A percentile compares a stretch with the other conserved stretches of the same genome.
These are phyloP conservation scores for Oligia strigilis DNA, from an alignment of 2,888 invertebrate genomes.

Conservation along the genomic window DNA sequence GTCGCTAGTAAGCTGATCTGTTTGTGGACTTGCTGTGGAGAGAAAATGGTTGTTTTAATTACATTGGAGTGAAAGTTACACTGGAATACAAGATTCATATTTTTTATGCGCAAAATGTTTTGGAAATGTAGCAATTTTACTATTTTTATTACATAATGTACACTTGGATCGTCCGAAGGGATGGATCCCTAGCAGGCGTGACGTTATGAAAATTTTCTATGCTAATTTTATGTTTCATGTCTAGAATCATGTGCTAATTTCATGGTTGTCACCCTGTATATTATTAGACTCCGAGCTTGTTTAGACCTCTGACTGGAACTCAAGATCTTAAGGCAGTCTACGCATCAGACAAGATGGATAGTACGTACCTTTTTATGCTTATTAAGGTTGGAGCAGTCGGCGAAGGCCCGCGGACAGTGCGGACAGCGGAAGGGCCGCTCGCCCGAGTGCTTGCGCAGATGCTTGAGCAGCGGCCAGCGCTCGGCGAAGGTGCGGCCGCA, in stretches of 20 bases:
- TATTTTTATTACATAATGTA: not conserved
- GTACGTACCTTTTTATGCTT: conserved; percentile 91
- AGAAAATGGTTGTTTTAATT: not conserved
- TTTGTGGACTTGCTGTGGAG: conserved; percentile 78
- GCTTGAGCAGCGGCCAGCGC: conserved; percentile 92
- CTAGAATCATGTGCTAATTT: not conserved
- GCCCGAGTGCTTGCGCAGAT: conserved; percentile 92
- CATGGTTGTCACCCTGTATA: not conserved
- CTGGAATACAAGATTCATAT: not conserved
- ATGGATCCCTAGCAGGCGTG: not conserved
- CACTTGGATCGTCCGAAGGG: not conserved
- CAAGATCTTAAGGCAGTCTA: too few relatives aligned
- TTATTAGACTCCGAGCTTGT: not conserved
- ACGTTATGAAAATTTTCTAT: not conserved
- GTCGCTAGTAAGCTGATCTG: conserved; percentile 81
- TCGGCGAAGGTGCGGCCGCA: conserved; percentile 92
- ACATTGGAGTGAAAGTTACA: not conserved
- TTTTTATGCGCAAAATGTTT: not conserved
- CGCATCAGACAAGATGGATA: not conserved
- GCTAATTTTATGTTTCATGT: not conserved
- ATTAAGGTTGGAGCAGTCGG: conserved; percentile 94
- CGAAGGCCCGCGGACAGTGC: conserved; percentile 93
- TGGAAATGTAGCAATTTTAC: not conserved
- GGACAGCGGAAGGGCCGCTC: conserved; percentile 93
- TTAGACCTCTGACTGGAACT: not conserved